phyloP scores from a whole-genome alignment of 2,797 vertebrate species.

The Coreius guichenoti region DNA sequence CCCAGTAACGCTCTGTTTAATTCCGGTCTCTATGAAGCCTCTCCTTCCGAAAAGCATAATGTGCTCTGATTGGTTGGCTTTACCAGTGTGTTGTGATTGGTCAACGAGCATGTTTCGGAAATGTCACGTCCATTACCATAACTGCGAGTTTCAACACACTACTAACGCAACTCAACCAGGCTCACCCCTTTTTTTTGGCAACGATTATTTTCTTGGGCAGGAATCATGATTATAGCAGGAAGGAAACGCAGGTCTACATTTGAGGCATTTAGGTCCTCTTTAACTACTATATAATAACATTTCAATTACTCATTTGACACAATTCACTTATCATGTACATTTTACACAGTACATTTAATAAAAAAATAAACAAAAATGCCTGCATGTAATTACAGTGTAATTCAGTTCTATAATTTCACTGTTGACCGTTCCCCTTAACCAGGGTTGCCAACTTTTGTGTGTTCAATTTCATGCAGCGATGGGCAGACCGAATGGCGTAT shows the following conservation, averaged over 20 bases:
- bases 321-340: background rate
- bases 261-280: background rate
- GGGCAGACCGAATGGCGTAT: too few species aligned
- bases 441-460: too few species aligned
- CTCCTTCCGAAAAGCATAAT: background rate
- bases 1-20: background rate
- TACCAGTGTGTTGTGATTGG: background rate
- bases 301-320: too few species aligned
- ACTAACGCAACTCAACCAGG: background rate
- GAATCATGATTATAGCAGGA: background rate
- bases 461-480: too few species aligned
- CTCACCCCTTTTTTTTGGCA: too few species aligned
- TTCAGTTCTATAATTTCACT: background rate
- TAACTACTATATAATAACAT: background rate
- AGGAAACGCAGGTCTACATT: background rate
- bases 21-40: background rate
- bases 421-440: too few species aligned
- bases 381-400: background rate
- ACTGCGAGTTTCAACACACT: background rate
- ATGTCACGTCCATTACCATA: background rate
- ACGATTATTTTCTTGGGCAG: background rate
- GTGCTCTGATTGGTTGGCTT: background rate
- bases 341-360: background rate
- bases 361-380: background rate
- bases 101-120: too few species aligned